These are phyloP conservation scores for Siderastrea siderea DNA, from an alignment of 92 coral and sea anemone species.

Conservation along the genomic window DNA sequence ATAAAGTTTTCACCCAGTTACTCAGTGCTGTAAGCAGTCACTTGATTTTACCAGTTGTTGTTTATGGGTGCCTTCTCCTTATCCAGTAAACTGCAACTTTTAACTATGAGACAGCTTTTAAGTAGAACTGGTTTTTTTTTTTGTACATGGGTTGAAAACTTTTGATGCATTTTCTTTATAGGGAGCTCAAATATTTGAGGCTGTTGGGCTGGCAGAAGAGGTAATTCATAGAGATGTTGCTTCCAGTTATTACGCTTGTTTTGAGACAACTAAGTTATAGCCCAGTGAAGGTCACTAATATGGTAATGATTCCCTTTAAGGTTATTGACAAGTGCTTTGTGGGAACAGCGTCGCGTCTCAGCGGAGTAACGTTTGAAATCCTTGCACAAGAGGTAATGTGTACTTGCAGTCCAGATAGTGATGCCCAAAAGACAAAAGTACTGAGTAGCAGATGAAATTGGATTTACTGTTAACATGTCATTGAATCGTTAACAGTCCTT, in stretches of 20 bases:
- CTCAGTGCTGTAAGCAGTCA: not conserved
- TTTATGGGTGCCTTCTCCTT: too few species aligned
- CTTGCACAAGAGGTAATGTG: conserved; percentile 89
- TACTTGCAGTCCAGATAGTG: conserved; percentile 8
- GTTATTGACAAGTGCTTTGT: conserved; percentile 96
- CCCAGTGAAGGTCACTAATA: not conserved
- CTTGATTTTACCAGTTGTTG: not conserved
- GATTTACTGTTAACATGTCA: too few species aligned
- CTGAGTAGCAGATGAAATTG: too few species aligned
- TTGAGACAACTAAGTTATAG: not conserved
- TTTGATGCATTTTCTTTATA: conserved; percentile 14
- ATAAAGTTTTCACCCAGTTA: not conserved
- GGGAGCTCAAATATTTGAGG: conserved; percentile 99
- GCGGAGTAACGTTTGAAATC: conserved; percentile 92
- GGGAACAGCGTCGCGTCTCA: conserved; percentile 95
- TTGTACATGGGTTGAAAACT: not conserved
- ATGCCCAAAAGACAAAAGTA: not conserved
- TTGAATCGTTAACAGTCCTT: too few species aligned
- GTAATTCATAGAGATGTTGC: conserved; percentile 1
- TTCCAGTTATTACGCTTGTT: not conserved
- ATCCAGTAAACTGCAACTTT: too few species aligned
- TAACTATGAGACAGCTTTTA: too few species aligned
- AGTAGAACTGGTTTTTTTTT: not conserved
- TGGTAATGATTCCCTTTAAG: conserved; percentile 45
- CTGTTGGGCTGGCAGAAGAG: conserved; percentile 96